These are phyloP conservation scores for Drosophila nigricruria DNA, from an alignment of 2,888 invertebrate genomes.

Conservation along the genomic window DNA sequence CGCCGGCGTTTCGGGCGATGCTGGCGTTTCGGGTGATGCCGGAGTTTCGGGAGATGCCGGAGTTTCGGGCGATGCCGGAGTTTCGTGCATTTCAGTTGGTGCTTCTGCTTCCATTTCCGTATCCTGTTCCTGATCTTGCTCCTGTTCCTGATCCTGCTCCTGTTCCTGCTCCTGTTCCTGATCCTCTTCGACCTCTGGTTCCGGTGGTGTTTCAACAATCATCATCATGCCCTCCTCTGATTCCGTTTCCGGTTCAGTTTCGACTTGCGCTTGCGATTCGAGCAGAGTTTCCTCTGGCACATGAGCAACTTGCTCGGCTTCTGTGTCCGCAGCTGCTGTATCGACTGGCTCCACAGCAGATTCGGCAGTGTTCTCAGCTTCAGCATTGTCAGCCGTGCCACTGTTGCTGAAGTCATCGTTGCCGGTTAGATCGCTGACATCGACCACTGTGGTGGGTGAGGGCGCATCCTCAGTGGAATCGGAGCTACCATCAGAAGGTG, in stretches of 20 bases:
- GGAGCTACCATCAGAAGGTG: constrained; percentile 32
- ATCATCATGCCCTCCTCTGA: not conserved
- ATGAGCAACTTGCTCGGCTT: not conserved
- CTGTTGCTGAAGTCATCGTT: constrained; percentile 17
- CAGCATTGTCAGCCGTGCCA: not conserved
- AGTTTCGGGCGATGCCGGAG: constrained; percentile 62
- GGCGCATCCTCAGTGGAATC: constrained; percentile 43
- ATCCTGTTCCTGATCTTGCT: not conserved
- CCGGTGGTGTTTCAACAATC: not conserved
- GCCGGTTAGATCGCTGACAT: constrained; percentile 27
- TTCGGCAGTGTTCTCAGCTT: not conserved
- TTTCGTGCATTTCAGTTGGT: constrained; percentile 51
- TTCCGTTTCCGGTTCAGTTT: not conserved
- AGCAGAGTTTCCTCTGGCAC: not conserved
- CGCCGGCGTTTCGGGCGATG: constrained; percentile 60
- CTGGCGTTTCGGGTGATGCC: too few relatives aligned
- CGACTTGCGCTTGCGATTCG: not conserved
- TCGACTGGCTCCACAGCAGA: not conserved
- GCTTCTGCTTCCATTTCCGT: not conserved
- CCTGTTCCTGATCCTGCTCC: not conserved
- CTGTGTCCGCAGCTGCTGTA: not conserved
- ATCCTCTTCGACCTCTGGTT: not conserved
- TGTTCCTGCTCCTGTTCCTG: not conserved
- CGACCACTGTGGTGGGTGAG: constrained; percentile 59
- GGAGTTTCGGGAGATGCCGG: constrained; percentile 62